Percentiles rank a stretch among this genome's conserved stretches.
Evolutionary conservation across 2,888 invertebrate species (phyloP).

Genomic region (Xestoiulus laeticollis): DNA sequence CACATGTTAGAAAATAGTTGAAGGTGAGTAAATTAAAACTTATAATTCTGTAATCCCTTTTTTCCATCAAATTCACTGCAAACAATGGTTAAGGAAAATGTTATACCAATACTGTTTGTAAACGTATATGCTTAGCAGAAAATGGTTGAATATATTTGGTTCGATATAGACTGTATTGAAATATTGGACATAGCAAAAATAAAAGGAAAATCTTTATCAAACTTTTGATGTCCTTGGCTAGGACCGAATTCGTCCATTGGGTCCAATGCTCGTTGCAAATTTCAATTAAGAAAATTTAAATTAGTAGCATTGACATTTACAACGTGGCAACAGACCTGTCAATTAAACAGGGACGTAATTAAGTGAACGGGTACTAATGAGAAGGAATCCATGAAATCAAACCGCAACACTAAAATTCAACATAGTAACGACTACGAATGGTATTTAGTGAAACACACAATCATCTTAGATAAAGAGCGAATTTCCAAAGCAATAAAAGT

Average conservation of each 20-base stretch:
- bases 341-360: conserved; percentile 10
- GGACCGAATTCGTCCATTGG: neutral
- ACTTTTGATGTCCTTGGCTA: no score
- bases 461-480: conserved; percentile 21
- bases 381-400: conserved; percentile 34
- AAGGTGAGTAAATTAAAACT: no score
- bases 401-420: neutral
- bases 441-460: conserved; percentile 16
- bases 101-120: no score
- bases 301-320: neutral
- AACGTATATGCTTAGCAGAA: no score
- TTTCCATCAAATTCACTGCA: no score
- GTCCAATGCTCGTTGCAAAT: neutral
- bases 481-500: neutral
- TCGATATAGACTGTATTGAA: no score
- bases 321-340: neutral
- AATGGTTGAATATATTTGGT: no score
- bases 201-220: no score
- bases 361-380: neutral
- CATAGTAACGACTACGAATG: neutral
- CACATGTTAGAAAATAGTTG: no score
- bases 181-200: no score
- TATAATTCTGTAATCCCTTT: no score
- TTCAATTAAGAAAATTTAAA: conserved; percentile 10
- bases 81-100: no score